Base-by-base conservation (phyloP, 2,797 vertebrate genomes). In the Anableps anableps region DNA sequence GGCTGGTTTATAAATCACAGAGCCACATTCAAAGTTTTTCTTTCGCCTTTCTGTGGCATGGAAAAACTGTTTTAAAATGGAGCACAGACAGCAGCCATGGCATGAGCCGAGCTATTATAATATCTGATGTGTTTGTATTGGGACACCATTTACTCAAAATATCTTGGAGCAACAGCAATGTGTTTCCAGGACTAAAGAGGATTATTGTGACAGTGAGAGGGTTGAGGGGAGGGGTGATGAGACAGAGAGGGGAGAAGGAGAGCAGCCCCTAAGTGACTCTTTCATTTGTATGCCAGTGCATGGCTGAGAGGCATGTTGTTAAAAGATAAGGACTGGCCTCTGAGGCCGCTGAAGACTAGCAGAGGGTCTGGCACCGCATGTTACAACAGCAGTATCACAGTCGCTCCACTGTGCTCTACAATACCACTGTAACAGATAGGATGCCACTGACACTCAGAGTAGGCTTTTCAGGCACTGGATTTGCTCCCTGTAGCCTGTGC, bases 311-410 rank as follows among this genome's bases (percentile, higher is more conserved):
- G 93, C 89, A 81, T 94, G 94, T 95, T 95, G 94, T 94, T 94
- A 92, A 94, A 91, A 95, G 95, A 95, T 95, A 96, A 95, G 93
- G 92, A 85, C 86, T 93, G 92, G 94, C 92, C 94, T 95, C 91
- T 83, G 93, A 95, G 92, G 93, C 93, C 91, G 88, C 84, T 81
- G 90, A 92, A 88, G 91, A 94, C 92, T 91, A 88, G 88, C 90
- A 86, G 88, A 94, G 92, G 92, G 89, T 88, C 89, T 86, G 95
- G 89, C 90, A 85, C 89, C 82, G 90, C 89, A 86, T 93, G 93
- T 93, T 91, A 83, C 84, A 90, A 93, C 90, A 91, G 86, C 89
- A 73, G 76, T 93, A 94, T 95, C 93, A 88, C 87, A 88, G 91
- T 82, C 77, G 80, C 87, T 83, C 81, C 84, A 77, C 91, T 85